Conservation (phyloP, 2,888 invertebrate genomes). For the Temnothorax unifasciatus region DNA sequence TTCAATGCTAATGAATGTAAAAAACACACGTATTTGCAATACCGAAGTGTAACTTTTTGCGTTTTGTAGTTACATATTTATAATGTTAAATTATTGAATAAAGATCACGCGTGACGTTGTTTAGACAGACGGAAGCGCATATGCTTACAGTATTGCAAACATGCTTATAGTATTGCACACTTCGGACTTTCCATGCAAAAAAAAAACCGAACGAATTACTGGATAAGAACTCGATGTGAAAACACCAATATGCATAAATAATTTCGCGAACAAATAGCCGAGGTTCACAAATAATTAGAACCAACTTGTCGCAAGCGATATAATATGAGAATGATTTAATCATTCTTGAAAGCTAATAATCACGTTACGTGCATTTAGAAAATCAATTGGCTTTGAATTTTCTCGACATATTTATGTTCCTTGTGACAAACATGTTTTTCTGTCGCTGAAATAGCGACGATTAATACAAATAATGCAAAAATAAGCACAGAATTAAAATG, state of each 20-base stretch:
- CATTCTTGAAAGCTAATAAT: slow-evolving; percentile 40
- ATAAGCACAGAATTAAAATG: not conserved
- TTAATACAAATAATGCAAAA: not conserved
- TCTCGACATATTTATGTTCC: not conserved
- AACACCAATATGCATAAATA: not conserved
- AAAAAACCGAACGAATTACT: not conserved
- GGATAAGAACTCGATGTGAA: not conserved
- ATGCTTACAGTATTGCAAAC: slow-evolving; percentile 23
- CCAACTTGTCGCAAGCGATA: not conserved
- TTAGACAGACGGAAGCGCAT: slow-evolving; percentile 21
- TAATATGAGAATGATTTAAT: slow-evolving; percentile 3
- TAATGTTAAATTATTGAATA: slow-evolving; percentile 36
- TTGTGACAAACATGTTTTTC: slow-evolving; percentile 25
- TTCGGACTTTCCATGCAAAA: not conserved
- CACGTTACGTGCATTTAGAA: not conserved
- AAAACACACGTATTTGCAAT: not conserved
- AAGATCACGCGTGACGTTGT: not conserved
- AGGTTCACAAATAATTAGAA: not conserved
- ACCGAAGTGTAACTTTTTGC: not conserved
- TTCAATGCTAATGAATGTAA: not conserved
- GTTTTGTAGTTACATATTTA: not conserved
- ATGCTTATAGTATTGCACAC: not conserved
- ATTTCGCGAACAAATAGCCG: slow-evolving; percentile 17
- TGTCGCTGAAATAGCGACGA: not conserved
- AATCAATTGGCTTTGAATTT: not conserved